Evolutionary conservation across 2,113 vertebrate species (phyloP).

Genomic region (Peromyscus californicus): DNA sequence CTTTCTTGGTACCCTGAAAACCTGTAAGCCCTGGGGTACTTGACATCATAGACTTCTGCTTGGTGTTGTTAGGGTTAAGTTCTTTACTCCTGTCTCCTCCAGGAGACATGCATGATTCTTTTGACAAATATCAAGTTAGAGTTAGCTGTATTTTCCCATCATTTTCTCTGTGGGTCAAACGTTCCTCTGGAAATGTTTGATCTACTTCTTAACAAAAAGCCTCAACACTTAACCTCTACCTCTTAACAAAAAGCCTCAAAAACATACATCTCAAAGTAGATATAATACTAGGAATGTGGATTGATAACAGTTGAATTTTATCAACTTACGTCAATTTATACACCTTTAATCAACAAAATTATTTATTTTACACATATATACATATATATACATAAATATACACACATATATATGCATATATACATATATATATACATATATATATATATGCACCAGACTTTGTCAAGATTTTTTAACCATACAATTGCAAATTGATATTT

Average conservation of each 20-base stretch:
- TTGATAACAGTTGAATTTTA: not conserved
- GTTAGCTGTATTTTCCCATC: not conserved
- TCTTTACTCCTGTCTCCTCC: not conserved
- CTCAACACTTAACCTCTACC: not conserved
- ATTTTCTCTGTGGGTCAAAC: not conserved
- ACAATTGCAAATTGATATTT: conserved; percentile 19
- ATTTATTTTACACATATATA: not conserved
- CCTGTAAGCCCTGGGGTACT: not conserved
- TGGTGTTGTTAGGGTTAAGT: not conserved
- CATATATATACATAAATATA: not conserved
- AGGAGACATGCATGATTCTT: not conserved
- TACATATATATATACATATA: too few relatives aligned
- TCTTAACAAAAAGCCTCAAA: not conserved
- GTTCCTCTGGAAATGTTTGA: not conserved
- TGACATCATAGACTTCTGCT: not conserved
- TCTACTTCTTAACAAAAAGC: not conserved
- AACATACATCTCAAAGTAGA: not conserved
- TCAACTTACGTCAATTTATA: not conserved
- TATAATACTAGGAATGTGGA: not conserved
- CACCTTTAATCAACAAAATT: not conserved
- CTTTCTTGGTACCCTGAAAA: not conserved
- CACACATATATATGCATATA: not conserved
- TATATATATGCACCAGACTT: not conserved
- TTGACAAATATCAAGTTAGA: not conserved
- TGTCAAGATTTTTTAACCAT: not conserved